Evolutionary conservation across 2,797 vertebrate genomes (phyloP).

Genomic region (Coendou prehensilis): DNA sequence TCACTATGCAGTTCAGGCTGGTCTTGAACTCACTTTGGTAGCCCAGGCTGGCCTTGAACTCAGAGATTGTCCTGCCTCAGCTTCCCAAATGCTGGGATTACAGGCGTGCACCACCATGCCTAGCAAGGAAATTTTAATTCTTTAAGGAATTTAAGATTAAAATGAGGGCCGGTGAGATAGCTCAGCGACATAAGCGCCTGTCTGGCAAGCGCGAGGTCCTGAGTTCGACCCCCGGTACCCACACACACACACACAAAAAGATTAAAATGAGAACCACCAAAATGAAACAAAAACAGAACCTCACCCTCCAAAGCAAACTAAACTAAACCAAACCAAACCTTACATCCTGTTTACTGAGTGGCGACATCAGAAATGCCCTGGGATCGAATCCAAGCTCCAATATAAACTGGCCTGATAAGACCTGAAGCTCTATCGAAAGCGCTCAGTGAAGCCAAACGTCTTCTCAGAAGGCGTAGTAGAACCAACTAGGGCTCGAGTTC

Average conservation of each 20-base stretch:
- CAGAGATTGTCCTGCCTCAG: too few relatives aligned
- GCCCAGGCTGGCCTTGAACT: too few relatives aligned
- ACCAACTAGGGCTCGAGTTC: neutral
- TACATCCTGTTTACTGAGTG: neutral
- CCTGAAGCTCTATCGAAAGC: neutral
- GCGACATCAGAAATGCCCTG: constrained; percentile 31
- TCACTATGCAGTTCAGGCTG: neutral
- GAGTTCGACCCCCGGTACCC: too few relatives aligned
- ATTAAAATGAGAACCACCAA: constrained; percentile 28
- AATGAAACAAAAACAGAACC: neutral
- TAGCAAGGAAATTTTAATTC: neutral
- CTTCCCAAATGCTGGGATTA: too few relatives aligned
- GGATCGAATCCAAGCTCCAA: constrained; percentile 37
- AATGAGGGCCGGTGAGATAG: neutral
- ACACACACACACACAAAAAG: neutral
- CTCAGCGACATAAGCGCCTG: too few relatives aligned
- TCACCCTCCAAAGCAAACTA: neutral
- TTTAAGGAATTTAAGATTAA: constrained; percentile 54
- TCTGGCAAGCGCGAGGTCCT: too few relatives aligned
- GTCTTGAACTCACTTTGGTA: neutral
- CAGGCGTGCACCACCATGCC: neutral
- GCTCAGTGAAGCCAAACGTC: neutral
- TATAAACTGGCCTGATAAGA: neutral
- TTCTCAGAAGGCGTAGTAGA: neutral
- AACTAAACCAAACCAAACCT: neutral